Evolutionary conservation across 2,797 vertebrate species (phyloP).

Genomic region (Anguilla megastoma): DNA sequence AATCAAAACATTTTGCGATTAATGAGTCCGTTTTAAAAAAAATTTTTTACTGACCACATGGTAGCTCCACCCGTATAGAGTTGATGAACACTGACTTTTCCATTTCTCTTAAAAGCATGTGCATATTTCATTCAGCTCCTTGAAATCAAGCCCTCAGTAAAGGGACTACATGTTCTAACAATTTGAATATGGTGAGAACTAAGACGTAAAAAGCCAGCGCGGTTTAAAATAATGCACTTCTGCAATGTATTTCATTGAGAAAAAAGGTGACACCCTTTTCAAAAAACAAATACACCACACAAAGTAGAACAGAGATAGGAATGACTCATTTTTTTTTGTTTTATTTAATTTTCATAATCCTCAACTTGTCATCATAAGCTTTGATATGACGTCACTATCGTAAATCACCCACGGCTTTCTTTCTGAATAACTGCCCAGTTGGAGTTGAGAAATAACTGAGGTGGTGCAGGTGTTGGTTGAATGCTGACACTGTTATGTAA

Average conservation of each 20-base stretch:
- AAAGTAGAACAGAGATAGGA: not conserved
- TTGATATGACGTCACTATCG: not conserved
- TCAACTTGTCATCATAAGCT: not conserved
- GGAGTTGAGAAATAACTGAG: not conserved
- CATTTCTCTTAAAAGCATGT: not conserved
- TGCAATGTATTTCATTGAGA: not conserved
- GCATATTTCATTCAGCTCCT: conserved; percentile 1
- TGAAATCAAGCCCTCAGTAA: not conserved
- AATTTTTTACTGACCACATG: too few relatives aligned
- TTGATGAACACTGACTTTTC: not conserved
- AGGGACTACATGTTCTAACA: not conserved
- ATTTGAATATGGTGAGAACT: not conserved
- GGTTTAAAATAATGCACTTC: not conserved
- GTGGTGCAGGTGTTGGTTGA: not conserved
- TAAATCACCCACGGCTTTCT: not conserved
- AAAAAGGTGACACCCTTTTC: not conserved
- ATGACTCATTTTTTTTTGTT: not conserved
- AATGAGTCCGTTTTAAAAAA: too few relatives aligned
- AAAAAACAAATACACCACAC: not conserved
- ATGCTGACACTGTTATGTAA: not conserved
- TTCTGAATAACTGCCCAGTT: not conserved
- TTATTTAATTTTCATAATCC: not conserved
- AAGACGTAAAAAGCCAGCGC: not conserved
- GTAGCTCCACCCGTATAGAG: not conserved
- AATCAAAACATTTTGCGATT: too few relatives aligned